Percentiles rank a stretch among this genome's conserved stretches.
These are phyloP conservation scores for Apocrypta bakeri DNA, from an alignment of 1,140 invertebrate genomes.

Conservation along the genomic window DNA sequence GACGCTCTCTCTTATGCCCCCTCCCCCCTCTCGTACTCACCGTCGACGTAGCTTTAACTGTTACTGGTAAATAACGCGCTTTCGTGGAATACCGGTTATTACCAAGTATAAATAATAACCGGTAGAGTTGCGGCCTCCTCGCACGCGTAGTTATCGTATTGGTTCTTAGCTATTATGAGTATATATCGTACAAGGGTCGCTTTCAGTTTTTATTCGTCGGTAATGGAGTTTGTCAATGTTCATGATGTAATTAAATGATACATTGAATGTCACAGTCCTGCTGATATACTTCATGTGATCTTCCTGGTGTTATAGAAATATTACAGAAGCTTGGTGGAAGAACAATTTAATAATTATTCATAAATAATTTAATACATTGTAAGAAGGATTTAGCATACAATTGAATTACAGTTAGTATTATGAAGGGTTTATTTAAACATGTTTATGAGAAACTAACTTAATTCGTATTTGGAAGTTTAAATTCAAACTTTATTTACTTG, in stretches of 20 bases:
- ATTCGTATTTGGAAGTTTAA: not conserved
- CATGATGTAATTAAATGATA: constrained; percentile 41
- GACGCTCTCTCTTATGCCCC: not conserved
- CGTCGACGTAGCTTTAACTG: constrained; percentile 9
- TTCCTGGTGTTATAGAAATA: not conserved
- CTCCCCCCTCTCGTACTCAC: not conserved
- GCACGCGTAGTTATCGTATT: constrained; percentile 8
- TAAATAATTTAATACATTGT: no score
- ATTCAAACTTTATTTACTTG: constrained; percentile 4
- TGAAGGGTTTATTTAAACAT: no score
- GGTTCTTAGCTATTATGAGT: no score
- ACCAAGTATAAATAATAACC: constrained; percentile 50
- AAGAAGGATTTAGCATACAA: no score
- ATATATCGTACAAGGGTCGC: no score
- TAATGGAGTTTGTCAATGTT: constrained; percentile 7
- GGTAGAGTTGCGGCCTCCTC: constrained; percentile 23
- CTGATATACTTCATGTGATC: not conserved
- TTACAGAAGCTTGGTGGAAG: no score
- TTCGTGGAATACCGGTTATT: constrained; percentile 42
- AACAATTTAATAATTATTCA: no score
- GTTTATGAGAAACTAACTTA: no score
- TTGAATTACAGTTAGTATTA: no score
- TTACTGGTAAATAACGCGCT: constrained; percentile 14
- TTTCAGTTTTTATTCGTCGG: constrained; percentile 35
- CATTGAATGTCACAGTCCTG: constrained; percentile 13